Conservation (phyloP, 2,113 vertebrate genomes). For the Ictalurus punctatus region DNA sequence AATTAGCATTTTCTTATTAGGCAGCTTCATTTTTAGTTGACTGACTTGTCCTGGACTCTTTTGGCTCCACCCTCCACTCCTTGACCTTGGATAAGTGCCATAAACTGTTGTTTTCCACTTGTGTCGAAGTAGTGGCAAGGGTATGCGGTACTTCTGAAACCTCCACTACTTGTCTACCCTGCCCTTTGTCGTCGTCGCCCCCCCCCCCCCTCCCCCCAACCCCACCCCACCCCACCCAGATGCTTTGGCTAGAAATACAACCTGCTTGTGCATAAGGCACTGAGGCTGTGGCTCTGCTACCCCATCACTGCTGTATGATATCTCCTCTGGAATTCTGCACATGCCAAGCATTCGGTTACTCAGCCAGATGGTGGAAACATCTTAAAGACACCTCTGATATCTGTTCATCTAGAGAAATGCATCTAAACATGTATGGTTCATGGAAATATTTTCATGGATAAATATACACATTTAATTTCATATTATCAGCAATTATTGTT, state of each 20-base stretch:
- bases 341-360: slow-evolving; percentile 68
- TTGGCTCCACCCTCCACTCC: slow-evolving; percentile 70
- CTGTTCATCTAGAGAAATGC: slow-evolving; percentile 14
- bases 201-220: too few relatives aligned
- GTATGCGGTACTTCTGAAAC: slow-evolving; percentile 57
- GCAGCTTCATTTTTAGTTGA: slow-evolving; percentile 71
- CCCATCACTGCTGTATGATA: slow-evolving; percentile 47
- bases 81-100: slow-evolving; percentile 78
- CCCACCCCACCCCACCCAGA: not conserved
- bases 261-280: slow-evolving; percentile 48
- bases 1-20: slow-evolving; percentile 67
- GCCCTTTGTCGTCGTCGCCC: slow-evolving; percentile 35
- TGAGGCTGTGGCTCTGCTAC: slow-evolving; percentile 10
- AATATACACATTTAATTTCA: not conserved
- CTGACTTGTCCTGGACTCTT: slow-evolving; percentile 70
- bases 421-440: not conserved
- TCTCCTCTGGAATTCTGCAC: slow-evolving; percentile 59
- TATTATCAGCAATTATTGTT: not conserved
- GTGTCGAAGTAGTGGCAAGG: slow-evolving; percentile 70
- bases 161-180: slow-evolving; percentile 50
- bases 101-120: slow-evolving; percentile 75
- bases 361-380: slow-evolving; percentile 68
- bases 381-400: slow-evolving; percentile 50
- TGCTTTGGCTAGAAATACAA: slow-evolving; percentile 50
- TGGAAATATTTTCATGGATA: not conserved